phyloP scores from a whole-genome alignment of 64 coral and sea anemone genomes.

The Pocillopora damicornis region DNA sequence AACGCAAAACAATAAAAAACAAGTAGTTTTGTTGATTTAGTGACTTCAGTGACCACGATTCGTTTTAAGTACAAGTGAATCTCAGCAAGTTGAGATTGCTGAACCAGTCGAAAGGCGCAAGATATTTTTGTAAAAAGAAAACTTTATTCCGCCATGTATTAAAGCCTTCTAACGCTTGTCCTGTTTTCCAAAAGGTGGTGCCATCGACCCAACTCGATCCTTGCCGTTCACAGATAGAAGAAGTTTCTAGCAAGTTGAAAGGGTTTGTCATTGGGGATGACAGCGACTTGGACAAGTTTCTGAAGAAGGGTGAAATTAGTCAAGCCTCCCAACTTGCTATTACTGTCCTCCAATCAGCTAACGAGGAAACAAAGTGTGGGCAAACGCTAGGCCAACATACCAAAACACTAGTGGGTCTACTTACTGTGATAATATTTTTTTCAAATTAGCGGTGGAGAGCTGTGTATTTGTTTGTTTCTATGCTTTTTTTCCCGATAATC shows the following conservation, averaged over 20 bases:
- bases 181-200: slow-evolving; percentile 24
- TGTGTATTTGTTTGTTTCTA: not conserved
- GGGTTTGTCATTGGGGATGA: slow-evolving; percentile 35
- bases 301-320: slow-evolving; percentile 50
- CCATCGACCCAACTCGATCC: slow-evolving; percentile 19
- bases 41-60: too few relatives aligned
- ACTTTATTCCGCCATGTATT: too few relatives aligned
- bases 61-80: too few relatives aligned
- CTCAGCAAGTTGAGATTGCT: too few relatives aligned
- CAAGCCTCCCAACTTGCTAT: slow-evolving; percentile 68
- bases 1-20: too few relatives aligned
- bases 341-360: slow-evolving; percentile 36
- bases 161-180: not conserved
- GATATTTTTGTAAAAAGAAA: too few relatives aligned
- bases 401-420: not conserved
- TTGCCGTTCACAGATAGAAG: slow-evolving; percentile 15
- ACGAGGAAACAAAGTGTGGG: not conserved
- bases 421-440: not conserved
- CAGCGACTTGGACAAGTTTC: slow-evolving; percentile 44
- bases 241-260: slow-evolving; percentile 42
- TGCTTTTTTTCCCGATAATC: too few relatives aligned
- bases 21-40: too few relatives aligned
- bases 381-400: not conserved
- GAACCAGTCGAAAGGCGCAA: too few relatives aligned
- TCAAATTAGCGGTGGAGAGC: not conserved